Conservation (phyloP, 2,113 vertebrate species). For the Cyprinodon tularosa region DNA sequence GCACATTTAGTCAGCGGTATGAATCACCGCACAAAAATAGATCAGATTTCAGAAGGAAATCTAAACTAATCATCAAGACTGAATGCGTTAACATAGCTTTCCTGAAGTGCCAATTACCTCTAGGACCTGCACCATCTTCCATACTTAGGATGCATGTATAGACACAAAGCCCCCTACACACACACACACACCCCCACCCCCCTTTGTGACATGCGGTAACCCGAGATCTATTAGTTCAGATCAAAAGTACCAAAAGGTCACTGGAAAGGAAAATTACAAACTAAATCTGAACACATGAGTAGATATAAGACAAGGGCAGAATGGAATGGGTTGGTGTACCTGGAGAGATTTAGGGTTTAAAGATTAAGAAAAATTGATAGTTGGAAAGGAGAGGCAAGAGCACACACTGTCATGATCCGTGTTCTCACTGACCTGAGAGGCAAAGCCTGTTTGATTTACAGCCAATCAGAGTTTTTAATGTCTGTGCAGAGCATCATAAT, state of each 20-base stretch:
- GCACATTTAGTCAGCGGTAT: too few species aligned
- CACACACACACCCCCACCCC: too few species aligned
- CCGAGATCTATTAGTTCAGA: conserved; percentile 48
- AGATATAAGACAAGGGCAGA: conserved; percentile 41
- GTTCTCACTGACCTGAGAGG: conserved; percentile 65
- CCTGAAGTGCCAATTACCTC: too few species aligned
- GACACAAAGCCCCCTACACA: too few species aligned
- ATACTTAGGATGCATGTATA: too few species aligned
- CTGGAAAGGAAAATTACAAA: conserved; percentile 41
- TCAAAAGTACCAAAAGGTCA: conserved; percentile 36
- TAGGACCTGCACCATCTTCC: too few species aligned
- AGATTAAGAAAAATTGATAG: conserved; percentile 49
- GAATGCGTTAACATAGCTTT: too few species aligned
- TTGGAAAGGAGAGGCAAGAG: conserved; percentile 20
- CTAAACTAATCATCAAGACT: too few species aligned
- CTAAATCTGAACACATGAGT: conserved; percentile 24
- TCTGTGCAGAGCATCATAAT: conserved; percentile 74
- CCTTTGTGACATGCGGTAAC: conserved; percentile 2
- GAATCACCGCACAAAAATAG: too few species aligned
- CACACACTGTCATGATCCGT: conserved; percentile 27
- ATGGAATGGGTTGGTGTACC: conserved; percentile 45
- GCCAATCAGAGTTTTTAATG: conserved; percentile 77
- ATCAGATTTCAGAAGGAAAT: too few species aligned
- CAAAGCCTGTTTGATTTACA: conserved; percentile 74
- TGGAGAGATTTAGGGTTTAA: conserved; percentile 37